Evolutionary conservation across 2,797 vertebrate genomes (phyloP).

Genomic region (Falco concolor): DNA sequence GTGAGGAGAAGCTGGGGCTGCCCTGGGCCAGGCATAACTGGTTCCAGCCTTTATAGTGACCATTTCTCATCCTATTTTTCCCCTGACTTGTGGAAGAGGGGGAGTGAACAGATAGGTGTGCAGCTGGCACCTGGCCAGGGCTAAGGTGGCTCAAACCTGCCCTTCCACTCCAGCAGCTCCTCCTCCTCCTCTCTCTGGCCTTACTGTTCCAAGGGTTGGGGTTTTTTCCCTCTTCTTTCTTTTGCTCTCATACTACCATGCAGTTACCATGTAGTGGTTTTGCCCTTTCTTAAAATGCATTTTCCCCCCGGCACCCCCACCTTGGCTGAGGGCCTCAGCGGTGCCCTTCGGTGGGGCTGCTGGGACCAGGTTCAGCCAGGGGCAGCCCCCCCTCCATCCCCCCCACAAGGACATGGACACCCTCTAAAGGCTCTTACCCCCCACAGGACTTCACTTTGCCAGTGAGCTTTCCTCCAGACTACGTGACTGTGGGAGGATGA

Average conservation of each 20-base stretch:
- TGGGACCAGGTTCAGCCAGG: rapidly evolving
- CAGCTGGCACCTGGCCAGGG: background rate
- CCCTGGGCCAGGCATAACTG: rapidly evolving
- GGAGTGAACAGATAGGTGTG: background rate
- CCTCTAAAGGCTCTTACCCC: background rate
- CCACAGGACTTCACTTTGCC: background rate
- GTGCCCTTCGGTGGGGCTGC: too few relatives aligned
- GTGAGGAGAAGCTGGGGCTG: background rate
- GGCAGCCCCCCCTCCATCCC: too few relatives aligned
- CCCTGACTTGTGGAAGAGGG: too few relatives aligned
- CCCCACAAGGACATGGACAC: background rate
- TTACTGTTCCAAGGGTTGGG: background rate
- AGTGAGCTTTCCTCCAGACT: background rate
- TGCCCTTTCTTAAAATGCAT: background rate
- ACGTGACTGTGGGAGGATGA: background rate
- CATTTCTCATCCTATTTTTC: background rate
- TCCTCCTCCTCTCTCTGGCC: background rate
- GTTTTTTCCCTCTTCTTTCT: background rate
- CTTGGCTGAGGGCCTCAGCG: background rate
- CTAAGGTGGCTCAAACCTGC: background rate
- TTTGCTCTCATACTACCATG: too few relatives aligned
- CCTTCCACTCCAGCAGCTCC: background rate
- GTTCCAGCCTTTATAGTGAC: background rate
- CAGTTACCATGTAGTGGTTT: background rate
- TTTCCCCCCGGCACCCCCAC: rapidly evolving